Conservation (phyloP, 2,888 invertebrate species). For the Rotaria sp. region DNA sequence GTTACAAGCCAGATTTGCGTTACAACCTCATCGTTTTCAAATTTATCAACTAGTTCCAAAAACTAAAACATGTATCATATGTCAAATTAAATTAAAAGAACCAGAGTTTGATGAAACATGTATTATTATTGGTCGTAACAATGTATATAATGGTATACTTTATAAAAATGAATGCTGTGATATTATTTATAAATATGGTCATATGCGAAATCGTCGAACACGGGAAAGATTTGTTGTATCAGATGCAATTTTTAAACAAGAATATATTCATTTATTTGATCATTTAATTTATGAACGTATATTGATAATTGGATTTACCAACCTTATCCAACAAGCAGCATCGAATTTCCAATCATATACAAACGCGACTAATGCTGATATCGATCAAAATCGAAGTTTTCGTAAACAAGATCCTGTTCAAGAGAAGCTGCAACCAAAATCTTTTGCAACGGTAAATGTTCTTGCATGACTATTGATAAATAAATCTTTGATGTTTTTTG, state of each 20-base stretch:
- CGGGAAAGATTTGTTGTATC: not conserved
- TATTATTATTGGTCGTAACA: too few relatives aligned
- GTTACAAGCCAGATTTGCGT: not conserved
- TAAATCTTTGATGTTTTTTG: not conserved
- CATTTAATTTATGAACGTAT: not conserved
- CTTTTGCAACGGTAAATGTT: not conserved
- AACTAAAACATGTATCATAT: not conserved
- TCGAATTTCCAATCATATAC: not conserved
- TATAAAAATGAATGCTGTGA: not conserved
- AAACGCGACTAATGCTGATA: not conserved
- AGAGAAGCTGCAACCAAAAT: not conserved
- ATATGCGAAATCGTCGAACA: not conserved
- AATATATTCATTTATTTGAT: not conserved
- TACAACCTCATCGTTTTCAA: not conserved
- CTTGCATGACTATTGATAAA: not conserved
- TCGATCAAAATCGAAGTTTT: not conserved
- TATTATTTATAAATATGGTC: not conserved
- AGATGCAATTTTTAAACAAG: not conserved
- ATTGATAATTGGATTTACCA: not conserved
- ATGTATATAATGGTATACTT: not conserved
- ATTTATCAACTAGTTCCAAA: not conserved
- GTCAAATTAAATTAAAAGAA: too few relatives aligned
- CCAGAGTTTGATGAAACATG: too few relatives aligned
- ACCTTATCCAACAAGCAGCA: not conserved
- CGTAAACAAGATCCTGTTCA: not conserved